phyloP scores from a whole-genome alignment of 1,140 invertebrate species.

The Lordiphosa clarofinis region DNA sequence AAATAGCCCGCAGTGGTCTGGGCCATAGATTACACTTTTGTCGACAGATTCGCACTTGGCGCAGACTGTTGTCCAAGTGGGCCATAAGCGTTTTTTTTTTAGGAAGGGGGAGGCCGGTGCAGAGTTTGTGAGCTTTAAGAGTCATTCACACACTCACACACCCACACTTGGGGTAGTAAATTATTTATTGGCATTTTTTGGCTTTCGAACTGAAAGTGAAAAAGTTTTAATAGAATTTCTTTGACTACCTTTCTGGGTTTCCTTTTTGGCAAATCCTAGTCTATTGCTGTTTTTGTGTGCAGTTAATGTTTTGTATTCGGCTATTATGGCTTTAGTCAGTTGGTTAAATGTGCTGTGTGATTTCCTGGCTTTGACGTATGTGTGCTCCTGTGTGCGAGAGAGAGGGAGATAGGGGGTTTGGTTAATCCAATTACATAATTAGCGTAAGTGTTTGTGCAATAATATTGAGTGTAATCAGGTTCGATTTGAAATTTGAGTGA shows the following conservation, averaged over 20 bases:
- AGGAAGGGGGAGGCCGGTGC: no score
- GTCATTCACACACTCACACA: neutral
- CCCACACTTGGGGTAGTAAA: constrained; percentile 35
- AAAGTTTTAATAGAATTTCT: constrained; percentile 74
- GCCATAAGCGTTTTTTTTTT: neutral
- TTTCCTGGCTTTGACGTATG: neutral
- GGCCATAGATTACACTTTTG: constrained; percentile 71
- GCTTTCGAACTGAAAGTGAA: constrained; percentile 63
- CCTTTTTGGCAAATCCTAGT: constrained; percentile 31
- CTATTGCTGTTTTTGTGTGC: constrained; percentile 31
- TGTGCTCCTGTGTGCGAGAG: no score
- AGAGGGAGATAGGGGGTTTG: neutral
- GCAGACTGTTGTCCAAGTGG: neutral
- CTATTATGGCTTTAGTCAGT: neutral
- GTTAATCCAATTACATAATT: constrained; percentile 58
- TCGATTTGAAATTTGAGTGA: constrained; percentile 20
- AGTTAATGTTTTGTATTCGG: constrained; percentile 52
- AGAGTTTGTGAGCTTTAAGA: neutral
- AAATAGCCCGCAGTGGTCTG: constrained; percentile 68
- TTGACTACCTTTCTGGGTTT: no score
- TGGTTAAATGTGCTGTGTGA: constrained; percentile 19
- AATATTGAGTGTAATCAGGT: constrained; percentile 17
- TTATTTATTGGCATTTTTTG: constrained; percentile 74
- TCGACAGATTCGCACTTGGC: constrained; percentile 59
- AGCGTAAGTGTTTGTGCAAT: constrained; percentile 25